Percentiles rank a stretch among this genome's conserved stretches.
These are phyloP conservation scores for Anabas testudineus DNA, from an alignment of 2,797 vertebrate genomes.

Conservation along the genomic window DNA sequence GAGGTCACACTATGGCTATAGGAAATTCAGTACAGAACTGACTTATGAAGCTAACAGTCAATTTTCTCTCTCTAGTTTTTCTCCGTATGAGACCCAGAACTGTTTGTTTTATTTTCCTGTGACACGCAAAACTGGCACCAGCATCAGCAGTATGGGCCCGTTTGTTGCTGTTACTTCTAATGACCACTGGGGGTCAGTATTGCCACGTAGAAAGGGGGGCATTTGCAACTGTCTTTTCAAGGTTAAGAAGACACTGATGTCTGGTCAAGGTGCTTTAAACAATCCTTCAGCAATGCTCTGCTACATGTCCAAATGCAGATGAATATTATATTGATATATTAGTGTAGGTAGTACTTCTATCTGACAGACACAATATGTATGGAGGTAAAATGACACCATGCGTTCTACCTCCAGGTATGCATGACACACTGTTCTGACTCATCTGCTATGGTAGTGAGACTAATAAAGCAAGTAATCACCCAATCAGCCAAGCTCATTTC, in stretches of 20 bases:
- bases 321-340: conserved; percentile 5
- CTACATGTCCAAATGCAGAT: conserved; percentile 1
- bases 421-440: conserved; percentile 30
- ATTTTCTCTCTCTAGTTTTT: conserved; percentile 42
- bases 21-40: conserved; percentile 59
- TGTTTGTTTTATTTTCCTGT: conserved; percentile 31
- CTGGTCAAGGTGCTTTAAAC: conserved; percentile 42
- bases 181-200: conserved; percentile 66
- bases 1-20: conserved; percentile 64
- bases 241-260: conserved; percentile 67
- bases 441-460: conserved; percentile 53
- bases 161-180: conserved; percentile 33
- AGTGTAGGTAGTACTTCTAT: background rate
- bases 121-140: background rate
- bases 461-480: conserved; percentile 75
- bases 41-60: conserved; percentile 70
- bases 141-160: conserved; percentile 7
- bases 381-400: conserved; percentile 1
- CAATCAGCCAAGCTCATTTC: conserved; percentile 61
- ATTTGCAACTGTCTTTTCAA: conserved; percentile 57
- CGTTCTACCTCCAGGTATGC: conserved; percentile 16
- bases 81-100: conserved; percentile 32
- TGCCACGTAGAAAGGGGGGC: conserved; percentile 45
- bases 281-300: conserved; percentile 32
- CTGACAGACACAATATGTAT: background rate